Evolutionary conservation across 2,113 vertebrate species (phyloP), one percentile per base, ranked within the genome.

Genomic region (Todiramphus saurophagus): DNA sequence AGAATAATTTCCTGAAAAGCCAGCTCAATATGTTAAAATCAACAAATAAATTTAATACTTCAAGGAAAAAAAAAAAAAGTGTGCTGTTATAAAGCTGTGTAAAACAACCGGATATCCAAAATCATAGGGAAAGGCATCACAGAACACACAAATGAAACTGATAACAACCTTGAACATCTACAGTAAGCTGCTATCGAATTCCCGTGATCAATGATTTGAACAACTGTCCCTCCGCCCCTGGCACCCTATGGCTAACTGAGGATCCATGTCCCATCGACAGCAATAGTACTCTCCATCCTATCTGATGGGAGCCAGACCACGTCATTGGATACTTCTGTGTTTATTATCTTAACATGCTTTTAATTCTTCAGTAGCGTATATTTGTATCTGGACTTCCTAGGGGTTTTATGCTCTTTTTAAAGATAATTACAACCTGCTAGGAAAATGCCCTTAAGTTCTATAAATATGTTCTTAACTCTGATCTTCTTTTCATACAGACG

Each of bases 351-450:
- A 89, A 75, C 8, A 9, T 14, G 48, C n/a, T 92, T 91, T 83
- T 72, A 93, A 84, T 96, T 95, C 88, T 87, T 68, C 0, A 0
- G 48, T 39, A 78, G 64, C 39, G 76, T 81, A 46, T 90, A 86
- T 89, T 95, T 95, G 89, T 90, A 92, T 66, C 60, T 83, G 73
- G 30, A n/a, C 80, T 91, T 96, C 80, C 94, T 95, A 58, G 31
- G 43, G 53, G 19, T 11, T 83, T 83, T 89, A 72, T 81, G 35
- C 53, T 91, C 60, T 91, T 85, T 91, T n/a, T 77, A 83, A 73
- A 55, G 70, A 80, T 90, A 94, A 93, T 83, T 90, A 55, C 46
- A 90, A 85, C 10, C 33, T 11, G 9, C 35, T 91, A 86, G 50
- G 75, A 90, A 94, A 90, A 93, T 67, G 46, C 16, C 72, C 58